Conservation (phyloP, 2,888 invertebrate genomes). For the Stomorhina lunata region DNA sequence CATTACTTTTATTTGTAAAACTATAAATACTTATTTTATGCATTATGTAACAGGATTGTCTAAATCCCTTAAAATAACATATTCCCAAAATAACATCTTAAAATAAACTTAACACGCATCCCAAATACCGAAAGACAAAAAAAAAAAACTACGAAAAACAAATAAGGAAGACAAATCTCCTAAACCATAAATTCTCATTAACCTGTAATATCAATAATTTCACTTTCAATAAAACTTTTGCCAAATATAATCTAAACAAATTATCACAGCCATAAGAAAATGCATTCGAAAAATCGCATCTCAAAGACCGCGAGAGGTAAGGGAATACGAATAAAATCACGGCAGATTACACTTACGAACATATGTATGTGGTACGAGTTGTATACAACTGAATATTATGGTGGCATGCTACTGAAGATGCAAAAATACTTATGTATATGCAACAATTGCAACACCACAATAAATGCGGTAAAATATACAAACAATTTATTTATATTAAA, state of each 20-base stretch:
- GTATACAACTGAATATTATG: slow-evolving; percentile 35
- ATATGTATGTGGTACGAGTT: neutral
- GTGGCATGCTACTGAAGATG: slow-evolving; percentile 61
- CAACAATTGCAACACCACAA: slow-evolving; percentile 53
- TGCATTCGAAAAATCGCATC: neutral
- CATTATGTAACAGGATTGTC: too few species aligned
- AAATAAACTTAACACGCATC: slow-evolving; percentile 13
- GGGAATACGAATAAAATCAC: neutral
- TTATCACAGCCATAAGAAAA: slow-evolving; percentile 54
- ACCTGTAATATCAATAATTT: slow-evolving; percentile 63
- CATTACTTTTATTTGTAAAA: too few species aligned
- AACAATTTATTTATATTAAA: slow-evolving; percentile 64
- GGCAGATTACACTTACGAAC: neutral
- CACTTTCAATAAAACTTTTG: slow-evolving; percentile 65
- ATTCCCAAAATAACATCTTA: neutral
- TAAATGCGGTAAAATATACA: slow-evolving; percentile 54
- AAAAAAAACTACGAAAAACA: too few species aligned
- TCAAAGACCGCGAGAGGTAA: neutral
- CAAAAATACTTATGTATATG: slow-evolving; percentile 34
- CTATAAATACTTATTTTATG: too few species aligned
- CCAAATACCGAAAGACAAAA: neutral
- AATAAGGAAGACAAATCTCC: slow-evolving; percentile 19
- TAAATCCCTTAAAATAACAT: slow-evolving; percentile 8
- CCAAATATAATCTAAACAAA: slow-evolving; percentile 64
- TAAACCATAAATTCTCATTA: slow-evolving; percentile 62